These are phyloP conservation scores for Acrocyrtus sp. DNA, from an alignment of 2,888 invertebrate species.

Conservation along the genomic window DNA sequence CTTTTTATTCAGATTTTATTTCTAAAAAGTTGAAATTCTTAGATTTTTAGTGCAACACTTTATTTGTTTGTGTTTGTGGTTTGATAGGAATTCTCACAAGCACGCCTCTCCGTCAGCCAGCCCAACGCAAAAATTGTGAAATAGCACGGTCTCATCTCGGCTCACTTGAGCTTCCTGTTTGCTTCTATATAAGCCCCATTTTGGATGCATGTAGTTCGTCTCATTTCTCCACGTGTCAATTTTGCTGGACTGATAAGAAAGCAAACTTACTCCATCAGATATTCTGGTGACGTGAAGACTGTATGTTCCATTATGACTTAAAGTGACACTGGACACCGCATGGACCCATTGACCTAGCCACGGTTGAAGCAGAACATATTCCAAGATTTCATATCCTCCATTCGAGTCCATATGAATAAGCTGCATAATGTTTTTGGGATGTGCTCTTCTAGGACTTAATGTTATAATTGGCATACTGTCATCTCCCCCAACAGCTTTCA, in stretches of 20 bases:
- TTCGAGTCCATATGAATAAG: slow-evolving; percentile 29
- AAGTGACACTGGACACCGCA: slow-evolving; percentile 37
- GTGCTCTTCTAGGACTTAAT: slow-evolving; percentile 44
- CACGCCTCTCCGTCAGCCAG: no score
- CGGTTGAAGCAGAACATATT: slow-evolving; percentile 2
- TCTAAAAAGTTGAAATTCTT: no score
- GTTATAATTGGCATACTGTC: slow-evolving; percentile 55
- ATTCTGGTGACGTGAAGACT: slow-evolving; percentile 20
- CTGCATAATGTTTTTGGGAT: slow-evolving; percentile 23
- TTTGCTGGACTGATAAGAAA: slow-evolving; percentile 11
- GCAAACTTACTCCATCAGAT: slow-evolving; percentile 14
- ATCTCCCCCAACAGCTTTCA: slow-evolving; percentile 56
- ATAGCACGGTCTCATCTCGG: slow-evolving; percentile 28
- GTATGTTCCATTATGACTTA: slow-evolving; percentile 25
- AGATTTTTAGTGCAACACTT: no score
- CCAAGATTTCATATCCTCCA: slow-evolving; percentile 12
- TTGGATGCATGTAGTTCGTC: slow-evolving; percentile 13
- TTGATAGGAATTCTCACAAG: no score
- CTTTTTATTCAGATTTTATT: no score
- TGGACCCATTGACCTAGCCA: slow-evolving; percentile 53
- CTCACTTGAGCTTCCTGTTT: slow-evolving; percentile 30
- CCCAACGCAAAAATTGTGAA: slow-evolving; percentile 31
- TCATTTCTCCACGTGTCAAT: slow-evolving; percentile 47
- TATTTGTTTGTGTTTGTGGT: no score
- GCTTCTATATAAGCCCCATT: slow-evolving; percentile 34